Percentiles rank a stretch among this genome's conserved stretches.
phyloP scores from a whole-genome alignment of 2,888 invertebrate species.

The Odontomyia ornata region DNA sequence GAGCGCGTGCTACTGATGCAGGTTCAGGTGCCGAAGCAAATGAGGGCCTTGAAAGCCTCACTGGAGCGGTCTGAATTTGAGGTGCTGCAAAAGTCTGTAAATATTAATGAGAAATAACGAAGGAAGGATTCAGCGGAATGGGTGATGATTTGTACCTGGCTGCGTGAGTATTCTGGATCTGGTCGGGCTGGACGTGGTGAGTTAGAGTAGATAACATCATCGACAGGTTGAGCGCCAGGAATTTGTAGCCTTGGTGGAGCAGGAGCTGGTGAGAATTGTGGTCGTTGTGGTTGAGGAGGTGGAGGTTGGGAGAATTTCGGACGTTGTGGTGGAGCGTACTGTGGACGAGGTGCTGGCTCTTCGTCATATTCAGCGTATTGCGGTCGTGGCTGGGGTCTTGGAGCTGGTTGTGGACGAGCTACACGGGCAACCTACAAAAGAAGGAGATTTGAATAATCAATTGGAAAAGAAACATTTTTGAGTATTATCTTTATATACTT shows the following conservation, averaged over 20 bases:
- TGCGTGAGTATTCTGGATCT: conserved; percentile 61
- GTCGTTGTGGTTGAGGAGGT: conserved; percentile 48
- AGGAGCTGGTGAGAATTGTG: conserved; percentile 53
- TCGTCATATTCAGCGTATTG: conserved; percentile 60
- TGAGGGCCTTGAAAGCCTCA: conserved; percentile 61
- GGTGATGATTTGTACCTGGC: conserved; percentile 52
- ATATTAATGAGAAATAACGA: conserved; percentile 26
- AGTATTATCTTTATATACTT: conserved; percentile 52
- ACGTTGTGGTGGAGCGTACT: conserved; percentile 56
- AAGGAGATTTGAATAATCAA: not conserved
- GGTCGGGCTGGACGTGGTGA: conserved; percentile 61
- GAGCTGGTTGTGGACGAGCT: conserved; percentile 54
- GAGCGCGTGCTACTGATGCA: conserved; percentile 54
- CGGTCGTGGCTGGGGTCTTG: conserved; percentile 56
- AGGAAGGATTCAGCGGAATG: not conserved
- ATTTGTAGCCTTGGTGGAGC: conserved; percentile 60
- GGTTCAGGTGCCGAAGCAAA: conserved; percentile 59
- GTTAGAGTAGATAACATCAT: conserved; percentile 61
- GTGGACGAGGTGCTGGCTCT: conserved; percentile 55
- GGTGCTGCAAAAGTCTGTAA: conserved; percentile 52
- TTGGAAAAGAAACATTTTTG: no score
- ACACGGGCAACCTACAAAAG: conserved; percentile 53
- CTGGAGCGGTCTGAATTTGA: conserved; percentile 37
- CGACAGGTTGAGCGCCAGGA: conserved; percentile 59
- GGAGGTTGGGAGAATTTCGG: conserved; percentile 53